Conservation (phyloP, 2,113 vertebrate genomes). For the Gadus chalcogrammus region DNA sequence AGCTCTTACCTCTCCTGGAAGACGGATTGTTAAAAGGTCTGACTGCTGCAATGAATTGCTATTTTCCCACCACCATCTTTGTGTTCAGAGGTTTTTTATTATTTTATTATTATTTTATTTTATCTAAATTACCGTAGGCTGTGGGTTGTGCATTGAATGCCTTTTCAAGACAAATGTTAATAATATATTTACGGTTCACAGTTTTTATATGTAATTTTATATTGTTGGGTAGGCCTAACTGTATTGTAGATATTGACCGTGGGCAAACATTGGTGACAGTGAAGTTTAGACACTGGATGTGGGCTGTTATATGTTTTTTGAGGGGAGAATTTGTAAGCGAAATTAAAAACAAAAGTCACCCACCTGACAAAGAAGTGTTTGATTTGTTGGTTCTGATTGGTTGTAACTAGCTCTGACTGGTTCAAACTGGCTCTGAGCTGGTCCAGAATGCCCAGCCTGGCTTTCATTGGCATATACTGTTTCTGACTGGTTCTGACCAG, state of each 20-base stretch:
- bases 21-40: neutral
- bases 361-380: neutral
- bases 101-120: too few relatives aligned
- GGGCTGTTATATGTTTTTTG: slow-evolving; percentile 16
- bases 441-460: too few relatives aligned
- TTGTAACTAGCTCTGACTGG: too few relatives aligned
- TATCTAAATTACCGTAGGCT: too few relatives aligned
- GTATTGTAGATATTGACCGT: slow-evolving; percentile 5
- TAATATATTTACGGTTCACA: slow-evolving; percentile 25
- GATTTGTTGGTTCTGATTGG: neutral
- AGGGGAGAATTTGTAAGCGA: slow-evolving; percentile 13
- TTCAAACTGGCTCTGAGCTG: too few relatives aligned
- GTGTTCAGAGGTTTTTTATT: neutral
- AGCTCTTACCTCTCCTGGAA: slow-evolving; percentile 11
- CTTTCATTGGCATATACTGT: too few relatives aligned
- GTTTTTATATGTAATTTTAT: slow-evolving; percentile 6
- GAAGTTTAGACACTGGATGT: slow-evolving; percentile 35
- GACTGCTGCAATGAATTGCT: slow-evolving; percentile 29
- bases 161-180: neutral
- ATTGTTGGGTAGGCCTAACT: slow-evolving; percentile 20
- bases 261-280: slow-evolving; percentile 29
- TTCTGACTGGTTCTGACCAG: too few relatives aligned
- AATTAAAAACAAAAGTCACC: slow-evolving; percentile 43
- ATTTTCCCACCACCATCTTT: neutral
- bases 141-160: too few relatives aligned